phyloP scores from a whole-genome alignment of 1,140 invertebrate genomes.

The Drusus annulatus region DNA sequence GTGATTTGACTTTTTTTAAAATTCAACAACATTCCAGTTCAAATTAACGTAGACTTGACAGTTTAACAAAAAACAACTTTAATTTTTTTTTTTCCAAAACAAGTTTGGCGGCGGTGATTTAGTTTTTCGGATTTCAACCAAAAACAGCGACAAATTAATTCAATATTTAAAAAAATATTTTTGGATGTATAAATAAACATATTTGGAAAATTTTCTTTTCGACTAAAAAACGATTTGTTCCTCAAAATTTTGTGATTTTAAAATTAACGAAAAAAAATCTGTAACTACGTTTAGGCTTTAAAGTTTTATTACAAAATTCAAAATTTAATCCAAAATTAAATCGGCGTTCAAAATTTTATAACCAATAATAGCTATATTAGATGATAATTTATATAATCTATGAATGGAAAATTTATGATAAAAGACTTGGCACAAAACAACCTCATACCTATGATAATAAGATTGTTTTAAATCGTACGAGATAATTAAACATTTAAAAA shows the following conservation, averaged over 20 bases:
- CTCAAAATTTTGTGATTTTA: conserved; percentile 60
- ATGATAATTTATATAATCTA: conserved; percentile 47
- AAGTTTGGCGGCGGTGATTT: conserved; percentile 18
- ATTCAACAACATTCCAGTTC: not conserved
- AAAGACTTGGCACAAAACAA: conserved; percentile 25
- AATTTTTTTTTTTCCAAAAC: not conserved
- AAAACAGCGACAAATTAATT: conserved; percentile 26
- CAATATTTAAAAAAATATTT: conserved; percentile 42
- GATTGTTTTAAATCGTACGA: not conserved
- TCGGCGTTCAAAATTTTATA: conserved; percentile 52
- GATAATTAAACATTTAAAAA: conserved; percentile 18
- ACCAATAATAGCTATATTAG: conserved; percentile 39
- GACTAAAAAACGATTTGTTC: conserved; percentile 58
- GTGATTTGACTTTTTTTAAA: conserved; percentile 7
- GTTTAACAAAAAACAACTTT: not conserved
- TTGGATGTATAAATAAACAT: conserved; percentile 36
- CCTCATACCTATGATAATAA: conserved; percentile 41
- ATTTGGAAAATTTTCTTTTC: conserved; percentile 47
- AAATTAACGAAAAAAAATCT: conserved; percentile 57
- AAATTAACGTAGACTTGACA: not conserved
- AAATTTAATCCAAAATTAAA: conserved; percentile 49
- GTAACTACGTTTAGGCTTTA: conserved; percentile 55
- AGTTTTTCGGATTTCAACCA: conserved; percentile 23
- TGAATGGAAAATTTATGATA: conserved; percentile 30
- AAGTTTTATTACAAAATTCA: conserved; percentile 54